Conservation (phyloP, 2,888 invertebrate genomes). For the Drosophila paramelanica region DNA sequence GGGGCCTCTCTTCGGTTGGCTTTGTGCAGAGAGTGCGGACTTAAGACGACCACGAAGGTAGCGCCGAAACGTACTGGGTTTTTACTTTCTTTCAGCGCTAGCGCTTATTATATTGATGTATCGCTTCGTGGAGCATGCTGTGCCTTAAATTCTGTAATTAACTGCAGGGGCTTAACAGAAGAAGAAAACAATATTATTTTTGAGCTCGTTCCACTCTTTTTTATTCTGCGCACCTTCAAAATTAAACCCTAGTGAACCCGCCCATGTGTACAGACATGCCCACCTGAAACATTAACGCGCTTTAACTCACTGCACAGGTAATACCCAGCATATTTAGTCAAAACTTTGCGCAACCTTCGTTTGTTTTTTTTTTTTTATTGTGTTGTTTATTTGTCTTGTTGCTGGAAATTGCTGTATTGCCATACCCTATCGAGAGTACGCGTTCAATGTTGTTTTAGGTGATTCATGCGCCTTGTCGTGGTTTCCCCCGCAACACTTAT, state of each 20-base stretch:
- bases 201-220: slow-evolving; percentile 4
- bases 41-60: slow-evolving; percentile 54
- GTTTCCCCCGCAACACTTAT: slow-evolving; percentile 60
- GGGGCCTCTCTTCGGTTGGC: slow-evolving; percentile 50
- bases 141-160: slow-evolving; percentile 52
- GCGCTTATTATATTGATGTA: slow-evolving; percentile 39
- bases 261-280: slow-evolving; percentile 34
- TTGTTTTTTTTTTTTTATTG: slow-evolving; percentile 22
- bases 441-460: slow-evolving; percentile 50
- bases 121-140: slow-evolving; percentile 30
- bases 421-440: slow-evolving; percentile 33
- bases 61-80: slow-evolving; percentile 36
- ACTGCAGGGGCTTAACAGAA: slow-evolving; percentile 11
- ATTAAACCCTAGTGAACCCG: slow-evolving; percentile 33
- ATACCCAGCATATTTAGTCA: slow-evolving; percentile 50
- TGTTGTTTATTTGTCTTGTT: slow-evolving; percentile 17
- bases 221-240: slow-evolving; percentile 34
- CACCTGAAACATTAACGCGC: slow-evolving; percentile 44
- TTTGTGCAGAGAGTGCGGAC: slow-evolving; percentile 37
- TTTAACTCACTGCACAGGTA: slow-evolving; percentile 47
- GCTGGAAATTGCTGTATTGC: slow-evolving; percentile 30
- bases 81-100: slow-evolving; percentile 54
- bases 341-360: slow-evolving; percentile 68
- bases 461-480: slow-evolving; percentile 56
- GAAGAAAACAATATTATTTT: background rate